phyloP scores from a whole-genome alignment of 2,888 invertebrate species.

The Augochlorella aurata region DNA sequence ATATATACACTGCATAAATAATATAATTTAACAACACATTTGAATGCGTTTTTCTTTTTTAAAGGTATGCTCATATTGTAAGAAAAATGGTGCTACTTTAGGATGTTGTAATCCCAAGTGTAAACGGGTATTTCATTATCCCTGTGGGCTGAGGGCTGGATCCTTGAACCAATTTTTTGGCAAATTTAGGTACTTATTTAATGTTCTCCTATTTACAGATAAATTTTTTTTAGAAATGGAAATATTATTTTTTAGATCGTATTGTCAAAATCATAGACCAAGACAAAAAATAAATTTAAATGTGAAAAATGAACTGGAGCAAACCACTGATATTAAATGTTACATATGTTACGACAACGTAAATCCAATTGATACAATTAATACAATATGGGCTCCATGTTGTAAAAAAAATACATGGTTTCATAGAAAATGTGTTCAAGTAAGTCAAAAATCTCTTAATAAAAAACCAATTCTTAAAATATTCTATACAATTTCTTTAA shows the following conservation, averaged over 20 bases:
- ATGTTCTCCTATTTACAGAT: slow-evolving; percentile 77
- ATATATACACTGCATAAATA: background rate
- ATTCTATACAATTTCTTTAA: background rate
- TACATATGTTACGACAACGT: slow-evolving; percentile 88
- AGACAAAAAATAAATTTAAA: slow-evolving; percentile 82
- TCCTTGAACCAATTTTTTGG: slow-evolving; percentile 86
- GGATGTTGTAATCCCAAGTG: slow-evolving; percentile 88
- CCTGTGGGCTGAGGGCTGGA: slow-evolving; percentile 87
- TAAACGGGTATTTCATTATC: slow-evolving; percentile 88
- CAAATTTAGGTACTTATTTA: slow-evolving; percentile 82
- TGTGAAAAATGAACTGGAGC: slow-evolving; percentile 64
- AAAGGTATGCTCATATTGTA: slow-evolving; percentile 88
- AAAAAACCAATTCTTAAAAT: background rate
- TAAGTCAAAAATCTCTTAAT: slow-evolving; percentile 69
- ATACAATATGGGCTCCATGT: slow-evolving; percentile 88
- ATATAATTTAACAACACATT: background rate
- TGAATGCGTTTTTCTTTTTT: slow-evolving; percentile 65
- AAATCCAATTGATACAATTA: slow-evolving; percentile 79
- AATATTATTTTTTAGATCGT: slow-evolving; percentile 83
- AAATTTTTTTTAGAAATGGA: background rate
- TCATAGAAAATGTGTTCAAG: slow-evolving; percentile 88
- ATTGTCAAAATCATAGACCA: slow-evolving; percentile 85
- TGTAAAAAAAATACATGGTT: slow-evolving; percentile 90
- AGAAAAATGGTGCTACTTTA: slow-evolving; percentile 86
- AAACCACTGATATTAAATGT: slow-evolving; percentile 82